These are phyloP conservation scores for Drosophila bunnanda DNA, from an alignment of 2,888 invertebrate species.

Conservation along the genomic window DNA sequence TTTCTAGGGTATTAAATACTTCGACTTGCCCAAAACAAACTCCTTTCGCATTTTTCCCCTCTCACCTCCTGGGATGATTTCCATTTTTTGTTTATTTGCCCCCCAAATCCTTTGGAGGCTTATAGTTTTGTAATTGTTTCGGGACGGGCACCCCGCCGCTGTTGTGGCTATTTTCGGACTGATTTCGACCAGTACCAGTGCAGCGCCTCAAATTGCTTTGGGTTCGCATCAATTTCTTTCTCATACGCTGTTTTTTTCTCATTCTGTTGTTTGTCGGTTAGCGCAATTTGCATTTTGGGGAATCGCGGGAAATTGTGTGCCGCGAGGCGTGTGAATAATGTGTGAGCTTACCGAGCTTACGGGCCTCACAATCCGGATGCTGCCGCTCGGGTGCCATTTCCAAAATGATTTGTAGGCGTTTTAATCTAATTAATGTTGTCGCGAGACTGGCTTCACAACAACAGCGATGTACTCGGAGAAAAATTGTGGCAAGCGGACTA, in stretches of 20 bases:
- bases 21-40: too few relatives aligned
- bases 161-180: conserved; percentile 66
- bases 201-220: conserved; percentile 58
- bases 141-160: conserved; percentile 43
- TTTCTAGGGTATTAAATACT: not conserved
- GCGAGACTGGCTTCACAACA: conserved; percentile 22
- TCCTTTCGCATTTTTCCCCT: not conserved
- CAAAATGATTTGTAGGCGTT: conserved; percentile 74
- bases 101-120: conserved; percentile 73
- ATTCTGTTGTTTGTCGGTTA: conserved; percentile 10
- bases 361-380: conserved; percentile 16
- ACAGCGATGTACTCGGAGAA: not conserved
- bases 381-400: conserved; percentile 66
- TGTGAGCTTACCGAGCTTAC: conserved; percentile 69
- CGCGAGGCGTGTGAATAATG: conserved; percentile 77
- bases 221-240: not conserved
- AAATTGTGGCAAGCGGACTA: not conserved
- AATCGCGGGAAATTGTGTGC: conserved; percentile 70
- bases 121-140: conserved; percentile 79
- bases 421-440: conserved; percentile 77
- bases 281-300: conserved; percentile 70
- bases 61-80: conserved; percentile 23
- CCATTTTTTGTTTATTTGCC: conserved; percentile 67
- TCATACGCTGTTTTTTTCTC: conserved; percentile 3
- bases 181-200: conserved; percentile 40